Base-by-base conservation (phyloP, 2,797 vertebrate species). In the Lacerta bilineata region DNA sequence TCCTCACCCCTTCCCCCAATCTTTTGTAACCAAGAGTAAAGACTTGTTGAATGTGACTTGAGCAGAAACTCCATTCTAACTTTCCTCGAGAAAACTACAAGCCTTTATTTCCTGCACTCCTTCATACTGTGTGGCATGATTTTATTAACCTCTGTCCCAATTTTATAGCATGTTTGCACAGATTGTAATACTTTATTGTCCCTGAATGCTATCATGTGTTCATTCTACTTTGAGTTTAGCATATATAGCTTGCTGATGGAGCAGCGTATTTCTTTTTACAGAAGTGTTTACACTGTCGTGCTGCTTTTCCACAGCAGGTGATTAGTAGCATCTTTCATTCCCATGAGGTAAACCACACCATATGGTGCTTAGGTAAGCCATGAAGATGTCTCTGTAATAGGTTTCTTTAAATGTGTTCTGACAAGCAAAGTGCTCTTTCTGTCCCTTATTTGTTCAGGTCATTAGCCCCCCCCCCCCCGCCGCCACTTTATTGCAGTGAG, bases 321-420 rank as follows among this genome's bases (percentile, higher is more conserved):
- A 66, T 75, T 82, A 83, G 20, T 83, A 36, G 10, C n/a, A 46
- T 68, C n/a, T 88, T 88, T 36, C 18, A 59, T 71, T 88, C 77
- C 75, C 46, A 68, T 27, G n/a, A 76, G 18, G 46, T 77, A 68
- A 55, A 66, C 8, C 27, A 41, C 64, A 78, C 50, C 74, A 84
- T 83, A 84, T 78, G 61, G 61, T 68, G 25, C n/a, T 55, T 80
- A 39, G 23, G 25, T 69, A 39, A 83, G 61, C 33, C 39, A 8
- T 17, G 18, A 78, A 71, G 7, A 43, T 59, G 11, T 69, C 74
- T 17, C 61, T n/a, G 3, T 77, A 69, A 83, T 23, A 82, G 55
- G 33, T 55, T 64, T 20, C 23, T 84, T 76, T 25, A 72, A 43
- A 76, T n/a, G 27, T 36, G 6, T 76, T 76, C 36, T 76, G 33